Evolutionary conservation across 1,140 invertebrate species (phyloP).

Genomic region (Hyphantria cunea): DNA sequence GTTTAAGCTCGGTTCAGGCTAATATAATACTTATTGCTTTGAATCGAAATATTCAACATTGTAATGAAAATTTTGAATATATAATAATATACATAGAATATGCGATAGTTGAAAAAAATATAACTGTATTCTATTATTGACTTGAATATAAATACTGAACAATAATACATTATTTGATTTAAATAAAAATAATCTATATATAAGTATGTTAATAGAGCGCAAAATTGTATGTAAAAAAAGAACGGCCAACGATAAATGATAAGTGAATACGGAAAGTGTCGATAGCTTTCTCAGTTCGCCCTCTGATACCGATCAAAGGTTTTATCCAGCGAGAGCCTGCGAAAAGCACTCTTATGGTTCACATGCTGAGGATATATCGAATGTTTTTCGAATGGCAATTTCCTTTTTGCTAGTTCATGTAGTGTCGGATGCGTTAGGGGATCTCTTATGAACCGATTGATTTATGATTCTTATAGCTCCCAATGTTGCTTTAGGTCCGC

Average conservation of each 20-base stretch:
- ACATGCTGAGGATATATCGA: conserved; percentile 45
- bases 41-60: conserved; percentile 49
- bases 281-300: conserved; percentile 58
- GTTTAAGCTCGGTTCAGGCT: conserved; percentile 61
- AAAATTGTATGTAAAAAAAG: conserved; percentile 37
- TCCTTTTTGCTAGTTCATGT: conserved; percentile 58
- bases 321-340: conserved; percentile 41
- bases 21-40: conserved; percentile 64
- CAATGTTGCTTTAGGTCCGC: conserved; percentile 24
- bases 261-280: conserved; percentile 59
- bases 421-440: conserved; percentile 50
- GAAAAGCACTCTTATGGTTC: conserved; percentile 46
- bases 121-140: neutral
- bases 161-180: neutral
- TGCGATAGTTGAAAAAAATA: too few species aligned
- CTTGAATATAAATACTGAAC: neutral
- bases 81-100: too few species aligned
- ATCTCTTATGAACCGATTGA: conserved; percentile 52
- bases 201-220: conserved; percentile 38
- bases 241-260: conserved; percentile 49
- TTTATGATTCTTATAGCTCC: conserved; percentile 35
- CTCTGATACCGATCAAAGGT: conserved; percentile 61
- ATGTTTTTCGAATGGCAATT: conserved; percentile 58
- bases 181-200: neutral
- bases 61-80: neutral